Percentiles rank a stretch among this genome's conserved stretches.
These are phyloP conservation scores for Ochropacha duplaris DNA, from an alignment of 2,888 invertebrate species.

Conservation along the genomic window DNA sequence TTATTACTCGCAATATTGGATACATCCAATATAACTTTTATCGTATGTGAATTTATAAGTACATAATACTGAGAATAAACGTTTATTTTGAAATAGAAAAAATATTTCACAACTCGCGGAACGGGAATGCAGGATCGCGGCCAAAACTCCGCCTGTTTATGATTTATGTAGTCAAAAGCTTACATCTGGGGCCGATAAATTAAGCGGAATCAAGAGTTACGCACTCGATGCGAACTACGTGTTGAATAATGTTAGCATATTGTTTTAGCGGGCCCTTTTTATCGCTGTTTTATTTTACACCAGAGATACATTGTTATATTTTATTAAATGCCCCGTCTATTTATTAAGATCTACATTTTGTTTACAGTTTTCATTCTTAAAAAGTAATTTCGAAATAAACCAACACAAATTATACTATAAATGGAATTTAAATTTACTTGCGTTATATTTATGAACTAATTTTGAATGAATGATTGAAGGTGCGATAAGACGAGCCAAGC, in stretches of 20 bases:
- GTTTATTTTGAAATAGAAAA: background rate
- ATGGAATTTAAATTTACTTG: too few relatives aligned
- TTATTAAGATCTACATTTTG: too few relatives aligned
- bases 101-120: background rate
- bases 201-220: conserved; percentile 6
- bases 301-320: background rate
- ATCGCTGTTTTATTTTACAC: background rate
- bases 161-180: conserved; percentile 21
- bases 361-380: too few relatives aligned
- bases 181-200: conserved; percentile 15
- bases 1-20: too few relatives aligned
- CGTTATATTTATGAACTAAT: too few relatives aligned
- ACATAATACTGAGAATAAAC: background rate
- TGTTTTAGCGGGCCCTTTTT: background rate
- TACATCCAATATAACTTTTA: background rate
- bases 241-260: conserved; percentile 4
- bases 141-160: conserved; percentile 9
- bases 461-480: too few relatives aligned
- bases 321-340: background rate
- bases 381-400: too few relatives aligned
- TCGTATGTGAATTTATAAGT: too few relatives aligned
- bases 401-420: too few relatives aligned
- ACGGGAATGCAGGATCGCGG: background rate
- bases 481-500: too few relatives aligned
- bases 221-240: conserved; percentile 4